Conservation (phyloP, 2,888 invertebrate genomes). For the Dynastes hyllus region DNA sequence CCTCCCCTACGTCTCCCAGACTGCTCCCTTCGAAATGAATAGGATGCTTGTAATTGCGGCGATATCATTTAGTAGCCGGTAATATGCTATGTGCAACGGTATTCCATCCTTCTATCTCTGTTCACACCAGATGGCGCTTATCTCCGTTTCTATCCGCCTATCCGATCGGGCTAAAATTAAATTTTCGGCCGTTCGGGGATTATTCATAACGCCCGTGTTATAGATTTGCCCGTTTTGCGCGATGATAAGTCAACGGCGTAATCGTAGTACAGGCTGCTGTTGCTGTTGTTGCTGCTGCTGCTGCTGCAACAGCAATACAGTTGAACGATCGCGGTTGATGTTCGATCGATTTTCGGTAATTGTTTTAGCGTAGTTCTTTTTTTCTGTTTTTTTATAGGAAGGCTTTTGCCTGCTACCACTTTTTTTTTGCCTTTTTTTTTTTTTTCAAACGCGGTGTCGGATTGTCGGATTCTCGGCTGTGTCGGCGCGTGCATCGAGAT, state of each 20-base stretch:
- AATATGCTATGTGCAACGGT: constrained; percentile 3
- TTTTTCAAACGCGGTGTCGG: no score
- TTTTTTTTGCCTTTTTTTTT: no score
- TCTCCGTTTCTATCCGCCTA: neutral
- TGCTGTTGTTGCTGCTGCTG: neutral
- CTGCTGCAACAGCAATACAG: no score
- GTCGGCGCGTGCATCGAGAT: no score
- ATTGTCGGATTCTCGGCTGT: no score
- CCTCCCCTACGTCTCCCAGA: neutral
- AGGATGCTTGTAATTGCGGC: constrained; percentile 32
- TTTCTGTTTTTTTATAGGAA: neutral
- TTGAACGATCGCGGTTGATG: neutral
- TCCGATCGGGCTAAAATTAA: neutral
- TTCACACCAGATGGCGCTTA: neutral
- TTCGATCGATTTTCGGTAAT: constrained; percentile 7
- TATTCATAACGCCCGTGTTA: neutral
- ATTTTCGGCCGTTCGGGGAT: neutral
- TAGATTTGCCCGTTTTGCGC: neutral
- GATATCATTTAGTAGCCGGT: constrained; percentile 32
- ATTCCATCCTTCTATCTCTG: neutral
- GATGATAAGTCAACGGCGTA: neutral
- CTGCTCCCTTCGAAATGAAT: constrained; percentile 18
- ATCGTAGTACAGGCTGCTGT: neutral
- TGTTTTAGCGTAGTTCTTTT: constrained; percentile 5
- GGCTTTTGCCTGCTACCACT: neutral